phyloP scores from a whole-genome alignment of 2,888 invertebrate genomes.

The Autographa pulchrina region DNA sequence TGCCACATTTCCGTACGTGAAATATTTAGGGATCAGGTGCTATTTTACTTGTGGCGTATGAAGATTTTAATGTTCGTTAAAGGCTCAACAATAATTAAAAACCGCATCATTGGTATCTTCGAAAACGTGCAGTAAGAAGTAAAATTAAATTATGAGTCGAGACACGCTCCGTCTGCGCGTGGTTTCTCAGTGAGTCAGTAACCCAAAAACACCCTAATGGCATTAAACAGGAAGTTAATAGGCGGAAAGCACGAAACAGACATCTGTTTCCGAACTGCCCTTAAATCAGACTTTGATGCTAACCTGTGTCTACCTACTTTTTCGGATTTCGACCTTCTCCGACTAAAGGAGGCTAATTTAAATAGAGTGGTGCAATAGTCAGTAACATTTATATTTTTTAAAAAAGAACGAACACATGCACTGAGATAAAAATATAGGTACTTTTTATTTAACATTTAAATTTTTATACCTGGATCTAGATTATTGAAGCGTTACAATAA shows the following conservation, averaged over 20 bases:
- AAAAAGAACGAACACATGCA: neutral
- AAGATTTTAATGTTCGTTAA: neutral
- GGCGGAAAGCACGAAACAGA: neutral
- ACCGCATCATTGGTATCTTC: neutral
- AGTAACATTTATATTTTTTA: neutral
- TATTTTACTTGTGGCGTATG: too few species aligned
- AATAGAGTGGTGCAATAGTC: neutral
- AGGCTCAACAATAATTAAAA: neutral
- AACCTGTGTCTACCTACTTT: neutral
- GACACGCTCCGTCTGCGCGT: neutral
- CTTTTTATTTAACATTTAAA: neutral
- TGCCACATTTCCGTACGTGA: too few species aligned
- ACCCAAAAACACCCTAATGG: neutral
- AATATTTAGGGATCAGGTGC: too few species aligned
- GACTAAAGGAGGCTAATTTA: neutral
- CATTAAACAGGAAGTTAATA: neutral
- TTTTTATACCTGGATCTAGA: neutral
- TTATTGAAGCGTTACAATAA: neutral
- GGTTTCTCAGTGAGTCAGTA: neutral
- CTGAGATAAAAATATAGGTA: neutral
- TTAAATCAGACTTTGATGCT: neutral
- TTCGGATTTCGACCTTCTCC: neutral
- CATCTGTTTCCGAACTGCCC: neutral
- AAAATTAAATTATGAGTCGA: neutral
- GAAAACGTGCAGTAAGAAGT: neutral